Conservation (phyloP, 2,797 vertebrate genomes). For the Catostomus latipinnis region DNA sequence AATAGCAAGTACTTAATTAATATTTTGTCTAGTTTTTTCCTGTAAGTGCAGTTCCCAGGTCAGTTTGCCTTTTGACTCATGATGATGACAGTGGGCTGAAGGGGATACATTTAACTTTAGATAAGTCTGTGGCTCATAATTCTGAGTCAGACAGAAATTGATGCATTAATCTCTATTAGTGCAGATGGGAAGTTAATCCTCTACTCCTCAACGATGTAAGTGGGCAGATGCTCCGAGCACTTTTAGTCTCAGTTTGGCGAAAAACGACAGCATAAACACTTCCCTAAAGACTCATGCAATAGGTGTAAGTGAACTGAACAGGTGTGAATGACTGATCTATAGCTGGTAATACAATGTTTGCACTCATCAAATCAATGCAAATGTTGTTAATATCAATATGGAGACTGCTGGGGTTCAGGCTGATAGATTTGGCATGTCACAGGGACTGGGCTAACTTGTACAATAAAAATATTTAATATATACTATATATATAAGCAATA, state of each 20-base stretch:
- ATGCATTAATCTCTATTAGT: conserved; percentile 73
- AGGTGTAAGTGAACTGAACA: conserved; percentile 7
- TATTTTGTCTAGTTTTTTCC: background rate
- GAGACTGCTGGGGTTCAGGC: too few species aligned
- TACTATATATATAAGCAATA: too few species aligned
- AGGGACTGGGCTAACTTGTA: too few species aligned
- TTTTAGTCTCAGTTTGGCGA: background rate
- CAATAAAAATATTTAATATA: too few species aligned
- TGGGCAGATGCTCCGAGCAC: background rate
- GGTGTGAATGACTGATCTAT: conserved; percentile 11
- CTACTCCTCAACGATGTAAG: conserved; percentile 33
- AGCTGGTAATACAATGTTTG: background rate
- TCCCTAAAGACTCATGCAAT: background rate
- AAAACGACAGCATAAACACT: background rate
- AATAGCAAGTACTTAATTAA: background rate
- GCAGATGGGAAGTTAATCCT: conserved; percentile 70
- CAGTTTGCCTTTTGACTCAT: conserved; percentile 6
- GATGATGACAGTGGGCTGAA: background rate
- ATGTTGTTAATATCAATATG: background rate
- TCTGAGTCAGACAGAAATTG: conserved; percentile 62
- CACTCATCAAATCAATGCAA: background rate
- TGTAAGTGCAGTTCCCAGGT: conserved; percentile 15
- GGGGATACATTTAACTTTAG: too few species aligned
- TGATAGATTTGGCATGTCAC: background rate
- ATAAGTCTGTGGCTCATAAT: background rate